These are phyloP conservation scores for Oryzias melastigma DNA, from an alignment of 2,113 vertebrate species.

Conservation along the genomic window DNA sequence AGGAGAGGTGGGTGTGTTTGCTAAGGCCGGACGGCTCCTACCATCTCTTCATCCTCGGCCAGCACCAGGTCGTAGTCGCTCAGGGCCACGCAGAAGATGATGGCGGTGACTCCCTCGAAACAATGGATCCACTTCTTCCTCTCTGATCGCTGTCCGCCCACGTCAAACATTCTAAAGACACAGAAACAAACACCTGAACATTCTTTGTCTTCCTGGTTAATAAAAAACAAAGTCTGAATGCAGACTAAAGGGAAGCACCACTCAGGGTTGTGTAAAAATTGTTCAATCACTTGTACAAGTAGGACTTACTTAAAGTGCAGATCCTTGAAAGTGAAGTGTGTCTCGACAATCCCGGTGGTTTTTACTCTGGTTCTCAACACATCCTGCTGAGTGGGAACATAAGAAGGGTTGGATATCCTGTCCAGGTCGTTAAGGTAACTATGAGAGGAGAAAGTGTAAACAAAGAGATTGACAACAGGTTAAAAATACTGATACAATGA, in stretches of 20 bases:
- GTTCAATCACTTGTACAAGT: not conserved
- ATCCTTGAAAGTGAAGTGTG: conserved; percentile 99
- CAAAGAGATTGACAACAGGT: not conserved
- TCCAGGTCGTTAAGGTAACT: conserved; percentile 99
- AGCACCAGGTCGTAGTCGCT: conserved; percentile 98
- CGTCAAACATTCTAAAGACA: conserved; percentile 93
- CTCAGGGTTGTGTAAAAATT: not conserved
- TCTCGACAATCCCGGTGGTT: conserved; percentile 99
- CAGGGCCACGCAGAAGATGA: conserved; percentile 97
- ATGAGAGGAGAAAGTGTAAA: conserved; percentile 13
- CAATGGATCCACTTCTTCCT: conserved; percentile 99
- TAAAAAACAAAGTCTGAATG: not conserved
- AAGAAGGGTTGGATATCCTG: conserved; percentile 89
- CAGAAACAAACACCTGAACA: conserved; percentile 3
- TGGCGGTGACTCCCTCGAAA: conserved; percentile 97
- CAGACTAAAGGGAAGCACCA: not conserved
- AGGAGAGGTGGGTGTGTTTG: not conserved
- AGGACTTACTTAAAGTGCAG: conserved; percentile 96
- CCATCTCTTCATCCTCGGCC: conserved; percentile 99
- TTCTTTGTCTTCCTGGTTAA: too few relatives aligned
- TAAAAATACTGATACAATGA: not conserved
- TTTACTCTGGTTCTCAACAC: conserved; percentile 97
- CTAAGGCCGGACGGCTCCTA: conserved; percentile 46
- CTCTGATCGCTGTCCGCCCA: conserved; percentile 96
- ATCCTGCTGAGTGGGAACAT: conserved; percentile 97